Base-by-base conservation (phyloP, 2,888 invertebrate genomes). In the Melipona beecheii region DNA sequence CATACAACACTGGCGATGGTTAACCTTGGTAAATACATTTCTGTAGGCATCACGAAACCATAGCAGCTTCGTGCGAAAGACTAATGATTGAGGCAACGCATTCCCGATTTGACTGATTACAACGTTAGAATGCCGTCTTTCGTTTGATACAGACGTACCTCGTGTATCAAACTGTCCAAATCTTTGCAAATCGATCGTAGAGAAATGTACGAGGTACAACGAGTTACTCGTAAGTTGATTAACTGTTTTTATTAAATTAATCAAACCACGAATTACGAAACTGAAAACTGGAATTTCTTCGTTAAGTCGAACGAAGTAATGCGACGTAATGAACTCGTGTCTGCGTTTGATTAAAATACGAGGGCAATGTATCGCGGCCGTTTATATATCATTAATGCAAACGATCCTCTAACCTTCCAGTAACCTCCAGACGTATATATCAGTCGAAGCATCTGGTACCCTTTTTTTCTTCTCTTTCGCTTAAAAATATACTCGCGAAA, bases 1-100 rank as follows among this genome's bases (percentile, higher is more conserved):
- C 78, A 75, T 80, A 85, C 78, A 72, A 56, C 19, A 21, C n/a
- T 78, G 80, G 78, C 78, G 78, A 69, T 87, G 84, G 89, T 89
- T 92, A 88, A 92, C 92, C 92, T 92, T 93, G 92, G 86, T 76
- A 84, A 84, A 87, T 86, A 91, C 71, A 69, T 75, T 80, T 71
- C 74, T 60, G 78, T 76, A 77, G 83, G 84, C 86, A 85, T 62
- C 66, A 56, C 65, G 68, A 80, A 68, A 81, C 43, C 31, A 72
- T 65, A 78, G 52, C 72, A 54, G 76, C 58, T 88, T 87, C 91
- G 86, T 89, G 86, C 75, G 58, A 69, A 60, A 80, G 54, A 70
- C 79, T 78, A 83, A 86, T 88, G 87, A 87, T 71, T 86, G 79
- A 65, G 50, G 71, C 66, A 86, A 86, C 69, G 70, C 58, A 78